phyloP scores from a whole-genome alignment of 2,113 vertebrate species.

The Catharus minimus region DNA sequence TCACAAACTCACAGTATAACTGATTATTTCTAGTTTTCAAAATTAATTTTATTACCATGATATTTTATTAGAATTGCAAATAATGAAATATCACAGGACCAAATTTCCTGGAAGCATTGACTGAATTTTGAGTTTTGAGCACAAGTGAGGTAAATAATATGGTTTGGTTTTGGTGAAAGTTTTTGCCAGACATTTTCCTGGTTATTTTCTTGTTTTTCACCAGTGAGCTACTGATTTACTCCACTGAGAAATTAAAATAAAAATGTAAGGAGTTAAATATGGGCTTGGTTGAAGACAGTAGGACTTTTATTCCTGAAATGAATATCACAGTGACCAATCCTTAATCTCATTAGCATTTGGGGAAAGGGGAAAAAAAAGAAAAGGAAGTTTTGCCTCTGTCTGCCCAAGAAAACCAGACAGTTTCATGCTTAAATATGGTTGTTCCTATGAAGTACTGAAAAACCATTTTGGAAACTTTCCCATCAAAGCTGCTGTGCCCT shows the following conservation, averaged over 20 bases:
- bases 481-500: neutral
- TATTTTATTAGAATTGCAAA: neutral
- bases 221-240: neutral
- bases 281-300: neutral
- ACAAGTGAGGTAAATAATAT: neutral
- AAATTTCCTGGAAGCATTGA: neutral
- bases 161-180: neutral
- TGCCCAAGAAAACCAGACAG: fast-evolving
- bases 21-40: neutral
- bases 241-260: neutral
- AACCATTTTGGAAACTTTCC: neutral
- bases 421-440: neutral
- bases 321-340: neutral
- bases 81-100: neutral
- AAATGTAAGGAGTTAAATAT: neutral
- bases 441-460: neutral
- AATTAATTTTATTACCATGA: neutral
- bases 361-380: fast-evolving
- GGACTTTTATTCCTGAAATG: neutral
- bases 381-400: neutral
- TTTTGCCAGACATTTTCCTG: neutral
- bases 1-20: neutral
- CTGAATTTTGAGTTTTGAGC: neutral
- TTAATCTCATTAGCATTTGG: neutral
- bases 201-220: neutral